phyloP scores from a whole-genome alignment of 2,888 invertebrate species.

The Eristalis pertinax region DNA sequence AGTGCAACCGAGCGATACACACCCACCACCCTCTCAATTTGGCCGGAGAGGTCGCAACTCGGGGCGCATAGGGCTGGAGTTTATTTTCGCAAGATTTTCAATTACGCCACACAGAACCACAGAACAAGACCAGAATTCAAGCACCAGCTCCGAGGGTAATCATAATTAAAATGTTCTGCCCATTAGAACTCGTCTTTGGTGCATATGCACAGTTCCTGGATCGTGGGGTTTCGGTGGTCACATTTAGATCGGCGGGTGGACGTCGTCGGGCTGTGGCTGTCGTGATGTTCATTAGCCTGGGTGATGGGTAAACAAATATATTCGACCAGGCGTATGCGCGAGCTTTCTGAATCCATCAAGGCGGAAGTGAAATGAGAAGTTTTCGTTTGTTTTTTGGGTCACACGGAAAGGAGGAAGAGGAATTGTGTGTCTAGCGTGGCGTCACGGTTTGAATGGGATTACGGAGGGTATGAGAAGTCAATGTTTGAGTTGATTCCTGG shows the following conservation, averaged over 20 bases:
- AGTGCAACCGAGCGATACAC: neutral
- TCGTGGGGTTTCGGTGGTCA: slow-evolving; percentile 25
- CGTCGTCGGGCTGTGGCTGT: neutral
- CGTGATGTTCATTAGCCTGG: neutral
- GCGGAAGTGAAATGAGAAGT: slow-evolving; percentile 40
- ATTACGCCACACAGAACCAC: slow-evolving; percentile 35
- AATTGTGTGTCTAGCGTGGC: neutral
- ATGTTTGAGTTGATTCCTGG: slow-evolving; percentile 10
- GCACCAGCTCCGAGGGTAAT: slow-evolving; percentile 44
- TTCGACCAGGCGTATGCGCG: neutral
- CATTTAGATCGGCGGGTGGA: slow-evolving; percentile 20
- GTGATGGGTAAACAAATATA: slow-evolving; percentile 38
- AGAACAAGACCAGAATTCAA: slow-evolving; percentile 10
- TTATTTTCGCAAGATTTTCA: slow-evolving; percentile 50
- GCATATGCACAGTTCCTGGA: slow-evolving; percentile 6
- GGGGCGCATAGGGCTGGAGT: slow-evolving; percentile 1
- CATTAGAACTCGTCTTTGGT: slow-evolving; percentile 41
- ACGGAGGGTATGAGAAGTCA: neutral
- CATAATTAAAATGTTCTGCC: slow-evolving; percentile 69
- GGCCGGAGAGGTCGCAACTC: neutral
- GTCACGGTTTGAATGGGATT: neutral
- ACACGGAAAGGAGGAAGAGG: slow-evolving; percentile 9
- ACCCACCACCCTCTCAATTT: neutral
- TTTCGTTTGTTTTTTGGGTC: neutral
- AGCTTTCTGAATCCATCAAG: slow-evolving; percentile 18